Evolutionary conservation across 2,113 vertebrate genomes (phyloP), one percentile per base, ranked within the genome.

Genomic region (Odontophorus gujanensis): DNA sequence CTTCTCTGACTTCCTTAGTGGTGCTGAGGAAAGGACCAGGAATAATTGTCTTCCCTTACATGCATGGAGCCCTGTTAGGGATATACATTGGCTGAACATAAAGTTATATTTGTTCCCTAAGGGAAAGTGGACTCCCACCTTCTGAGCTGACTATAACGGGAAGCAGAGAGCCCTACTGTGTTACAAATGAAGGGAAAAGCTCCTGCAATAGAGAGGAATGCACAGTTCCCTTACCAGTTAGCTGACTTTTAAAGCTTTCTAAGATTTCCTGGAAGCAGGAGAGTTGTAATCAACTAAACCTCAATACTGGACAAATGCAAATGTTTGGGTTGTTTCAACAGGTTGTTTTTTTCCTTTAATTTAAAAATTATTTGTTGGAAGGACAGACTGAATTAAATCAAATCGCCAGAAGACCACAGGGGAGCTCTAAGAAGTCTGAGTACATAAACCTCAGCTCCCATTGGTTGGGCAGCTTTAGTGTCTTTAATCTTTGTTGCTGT

Each of bases 401-500:
- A 89, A 95, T 81, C 92, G 76, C 76, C 74, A 68, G 55, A 94
- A 94, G 74, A 86, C 86, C 95, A 93, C 89, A 69, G 86, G 92
- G 92, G 87, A 95, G 21, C 84, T 83, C 34, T 74, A 59, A 86
- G 90, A 81, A 69, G 55, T 69, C 84, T 74, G 71, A 88, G 28
- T 93, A 75, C 26, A 86, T 91, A 88, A 93, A 93, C 94, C 87
- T 92, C 66, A 80, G 6, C 32, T 96, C 71, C 57, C 59, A 86
- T 93, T 95, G 81, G 77, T 30, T 91, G 66, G 42, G 51, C 4
- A 8, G 66, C 85, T 96, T 89, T 62, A 55, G 82, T 82, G 61
- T 79, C 94, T 95, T 95, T 94, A 93, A 90, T 89, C 92, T 92
- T 93, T 80, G 89, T 94, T 93, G 81, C 89, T 96, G 94, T 94